Conservation (phyloP, 2,113 vertebrate species). For the Canis aureus region DNA sequence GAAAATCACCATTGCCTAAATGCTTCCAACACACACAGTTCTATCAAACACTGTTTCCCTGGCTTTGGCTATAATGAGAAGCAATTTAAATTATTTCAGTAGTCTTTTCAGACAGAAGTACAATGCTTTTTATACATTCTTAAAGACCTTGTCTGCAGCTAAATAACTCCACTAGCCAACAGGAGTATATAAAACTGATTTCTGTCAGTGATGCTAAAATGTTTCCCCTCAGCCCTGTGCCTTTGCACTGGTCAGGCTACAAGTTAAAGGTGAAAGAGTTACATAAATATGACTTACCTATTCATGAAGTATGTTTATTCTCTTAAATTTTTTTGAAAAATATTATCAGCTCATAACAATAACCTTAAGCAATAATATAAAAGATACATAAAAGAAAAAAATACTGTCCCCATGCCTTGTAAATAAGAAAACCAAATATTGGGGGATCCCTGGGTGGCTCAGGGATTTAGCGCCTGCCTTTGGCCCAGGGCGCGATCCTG, state of each 20-base stretch:
- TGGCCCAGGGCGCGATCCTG: no score
- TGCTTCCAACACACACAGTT: background rate
- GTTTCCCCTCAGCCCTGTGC: background rate
- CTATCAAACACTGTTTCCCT: background rate
- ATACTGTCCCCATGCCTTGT: background rate
- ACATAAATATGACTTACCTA: background rate
- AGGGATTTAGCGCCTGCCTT: no score
- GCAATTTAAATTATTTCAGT: background rate
- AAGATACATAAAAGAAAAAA: background rate
- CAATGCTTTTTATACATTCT: background rate
- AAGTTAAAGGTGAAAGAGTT: background rate
- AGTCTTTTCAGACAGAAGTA: background rate
- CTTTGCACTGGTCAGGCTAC: background rate
- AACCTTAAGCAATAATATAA: background rate
- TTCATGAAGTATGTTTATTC: background rate
- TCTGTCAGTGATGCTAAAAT: background rate
- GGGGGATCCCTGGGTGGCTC: no score
- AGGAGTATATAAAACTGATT: background rate
- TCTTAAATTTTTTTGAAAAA: background rate
- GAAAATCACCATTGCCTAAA: background rate
- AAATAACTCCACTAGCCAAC: background rate
- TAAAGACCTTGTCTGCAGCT: slow-evolving; percentile 23
- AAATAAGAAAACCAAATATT: background rate
- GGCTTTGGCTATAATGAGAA: background rate
- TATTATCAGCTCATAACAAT: slow-evolving; percentile 10